phyloP scores from a whole-genome alignment of 2,888 invertebrate species.

The Drosophila mulleri region DNA sequence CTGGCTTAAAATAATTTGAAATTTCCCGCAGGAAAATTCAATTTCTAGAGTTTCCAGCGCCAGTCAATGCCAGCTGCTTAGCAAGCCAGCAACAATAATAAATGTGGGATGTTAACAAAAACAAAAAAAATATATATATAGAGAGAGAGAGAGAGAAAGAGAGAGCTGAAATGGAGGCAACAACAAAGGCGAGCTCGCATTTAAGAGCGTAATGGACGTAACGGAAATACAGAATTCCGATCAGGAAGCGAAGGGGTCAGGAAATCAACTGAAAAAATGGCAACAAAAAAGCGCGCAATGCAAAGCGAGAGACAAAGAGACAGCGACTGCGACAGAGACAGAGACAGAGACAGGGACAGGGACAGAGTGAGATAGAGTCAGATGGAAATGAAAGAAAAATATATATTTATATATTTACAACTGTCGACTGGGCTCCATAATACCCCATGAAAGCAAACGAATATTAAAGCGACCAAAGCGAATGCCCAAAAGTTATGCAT shows the following conservation, averaged over 20 bases:
- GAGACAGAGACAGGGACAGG: background rate
- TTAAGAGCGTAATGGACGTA: conserved; percentile 74
- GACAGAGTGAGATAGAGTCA: background rate
- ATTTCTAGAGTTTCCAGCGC: conserved; percentile 19
- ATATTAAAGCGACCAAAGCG: conserved; percentile 43
- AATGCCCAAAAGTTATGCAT: conserved; percentile 28
- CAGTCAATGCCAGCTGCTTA: conserved; percentile 21
- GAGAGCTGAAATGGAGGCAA: conserved; percentile 4
- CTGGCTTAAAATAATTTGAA: conserved; percentile 22
- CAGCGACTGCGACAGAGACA: background rate
- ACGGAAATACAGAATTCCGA: conserved; percentile 79
- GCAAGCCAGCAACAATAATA: conserved; percentile 42
- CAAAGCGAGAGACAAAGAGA: conserved; percentile 31
- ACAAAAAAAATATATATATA: conserved; percentile 1
- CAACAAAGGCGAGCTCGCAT: conserved; percentile 58
- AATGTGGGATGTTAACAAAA: conserved; percentile 28
- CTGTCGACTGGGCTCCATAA: conserved; percentile 21
- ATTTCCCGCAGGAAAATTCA: conserved; percentile 23
- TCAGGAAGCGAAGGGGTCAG: conserved; percentile 73
- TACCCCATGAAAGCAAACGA: conserved; percentile 43
- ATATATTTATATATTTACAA: conserved; percentile 36
- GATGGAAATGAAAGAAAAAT: conserved; percentile 17
- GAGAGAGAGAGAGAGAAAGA: background rate
- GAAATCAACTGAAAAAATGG: conserved; percentile 76
- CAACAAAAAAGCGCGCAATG: conserved; percentile 58